phyloP scores from a whole-genome alignment of 1,140 invertebrate genomes.

The Drosophila mojavensis region DNA sequence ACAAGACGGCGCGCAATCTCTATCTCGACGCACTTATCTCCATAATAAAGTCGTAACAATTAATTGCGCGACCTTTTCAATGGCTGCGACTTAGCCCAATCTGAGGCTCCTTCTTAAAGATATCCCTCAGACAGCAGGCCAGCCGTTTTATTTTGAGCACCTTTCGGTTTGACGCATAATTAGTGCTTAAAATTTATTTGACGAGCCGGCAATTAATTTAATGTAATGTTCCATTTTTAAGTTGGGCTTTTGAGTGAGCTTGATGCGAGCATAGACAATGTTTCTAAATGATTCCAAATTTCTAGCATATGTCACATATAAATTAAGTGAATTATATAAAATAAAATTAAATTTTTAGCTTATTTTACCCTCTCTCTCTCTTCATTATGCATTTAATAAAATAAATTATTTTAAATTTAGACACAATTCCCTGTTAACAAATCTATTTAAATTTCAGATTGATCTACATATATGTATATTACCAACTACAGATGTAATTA shows the following conservation, averaged over 20 bases:
- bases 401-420: slow-evolving; percentile 23
- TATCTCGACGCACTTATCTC: slow-evolving; percentile 69
- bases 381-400: too few relatives aligned
- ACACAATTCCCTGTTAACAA: neutral
- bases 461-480: slow-evolving; percentile 5
- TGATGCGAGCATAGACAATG: neutral
- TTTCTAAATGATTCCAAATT: neutral
- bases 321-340: neutral
- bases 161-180: slow-evolving; percentile 74
- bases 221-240: slow-evolving; percentile 63
- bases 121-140: slow-evolving; percentile 1
- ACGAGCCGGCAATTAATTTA: slow-evolving; percentile 78
- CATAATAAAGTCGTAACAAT: slow-evolving; percentile 84
- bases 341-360: too few relatives aligned
- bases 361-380: too few relatives aligned
- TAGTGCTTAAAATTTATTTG: slow-evolving; percentile 78
- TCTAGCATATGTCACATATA: too few relatives aligned
- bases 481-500: neutral
- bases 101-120: slow-evolving; percentile 8
- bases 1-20: slow-evolving; percentile 46
- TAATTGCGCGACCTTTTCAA: slow-evolving; percentile 78
- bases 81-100: slow-evolving; percentile 22
- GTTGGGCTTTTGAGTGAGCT: slow-evolving; percentile 28
- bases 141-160: neutral
- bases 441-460: slow-evolving; percentile 20